Evolutionary conservation across 2,888 invertebrate genomes (phyloP), one percentile per base, ranked within the genome.

Genomic region (Platerodrilus igneus): DNA sequence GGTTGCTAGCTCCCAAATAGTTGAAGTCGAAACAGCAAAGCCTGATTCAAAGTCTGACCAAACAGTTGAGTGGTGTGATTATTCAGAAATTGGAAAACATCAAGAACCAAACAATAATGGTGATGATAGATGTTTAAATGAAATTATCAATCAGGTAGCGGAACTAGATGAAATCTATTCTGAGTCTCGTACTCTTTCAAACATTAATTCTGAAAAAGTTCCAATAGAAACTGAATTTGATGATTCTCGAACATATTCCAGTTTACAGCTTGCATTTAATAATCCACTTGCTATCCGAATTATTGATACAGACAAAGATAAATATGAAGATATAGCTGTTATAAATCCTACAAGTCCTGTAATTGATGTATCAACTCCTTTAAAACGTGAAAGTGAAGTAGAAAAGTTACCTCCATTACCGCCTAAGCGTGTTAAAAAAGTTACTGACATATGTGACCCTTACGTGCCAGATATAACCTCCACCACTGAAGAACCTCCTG

Each of bases 261-360:
- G 89, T 59, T 68, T 90, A 34, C 90, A 90, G 60, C 73, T 86
- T 59, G 90, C 90, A 0, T 89, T 89, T 70, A 86, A 82, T 63
- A 88, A 90, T 66, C 89, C 89, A 0, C 70, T 87, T 1, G 71
- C 75, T 14, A 76, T 85, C 41, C 63, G 66, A 29, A 59, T 64
- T 1, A 52, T 60, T n/a, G 41, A 43, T 22, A n/a, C n/a, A n/a
- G n/a, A n/a, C n/a, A 46, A 40, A 30, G 52, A 52, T 22, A 70
- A 75, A 17, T 78, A 79, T 58, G 79, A 81, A 52, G 82, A 83
- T 52, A 41, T 40, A 10, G 71, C 81, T 0, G 62, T 72, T 48
- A 63, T 74, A 8, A 68, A 69, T 2, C 67, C 70, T 1, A 66
- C 67, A 23, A 66, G 70, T 46, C 71, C 71, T 3, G 58, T 65